Evolutionary conservation across 2,888 invertebrate species (phyloP).

Genomic region (Agrochola circellaris): DNA sequence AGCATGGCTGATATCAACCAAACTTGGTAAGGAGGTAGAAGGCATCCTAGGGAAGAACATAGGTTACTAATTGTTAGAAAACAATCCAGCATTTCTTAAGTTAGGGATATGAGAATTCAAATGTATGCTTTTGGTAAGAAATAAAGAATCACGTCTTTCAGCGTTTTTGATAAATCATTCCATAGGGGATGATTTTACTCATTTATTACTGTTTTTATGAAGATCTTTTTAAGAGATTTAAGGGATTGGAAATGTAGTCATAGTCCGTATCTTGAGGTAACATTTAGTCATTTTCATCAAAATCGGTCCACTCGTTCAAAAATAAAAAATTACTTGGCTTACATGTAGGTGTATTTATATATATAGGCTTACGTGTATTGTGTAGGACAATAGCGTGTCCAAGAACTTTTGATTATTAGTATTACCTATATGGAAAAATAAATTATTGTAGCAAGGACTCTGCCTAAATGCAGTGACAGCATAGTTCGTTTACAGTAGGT

Average conservation of each 20-base stretch:
- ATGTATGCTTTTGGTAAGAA: not conserved
- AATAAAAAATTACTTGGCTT: not conserved
- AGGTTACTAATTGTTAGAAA: not conserved
- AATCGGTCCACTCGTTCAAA: not conserved
- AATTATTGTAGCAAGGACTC: no score
- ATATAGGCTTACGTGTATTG: no score
- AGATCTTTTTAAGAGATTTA: not conserved
- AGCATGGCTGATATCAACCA: not conserved
- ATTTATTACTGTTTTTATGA: not conserved
- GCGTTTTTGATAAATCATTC: not conserved
- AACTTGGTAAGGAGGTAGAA: not conserved
- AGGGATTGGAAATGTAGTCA: not conserved
- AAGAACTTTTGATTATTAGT: no score
- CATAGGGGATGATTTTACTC: not conserved
- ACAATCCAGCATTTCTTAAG: no score
- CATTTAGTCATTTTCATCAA: not conserved
- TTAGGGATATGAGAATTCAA: not conserved
- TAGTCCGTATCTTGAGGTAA: not conserved
- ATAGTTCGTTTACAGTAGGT: no score
- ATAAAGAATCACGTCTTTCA: not conserved
- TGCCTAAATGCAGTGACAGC: no score
- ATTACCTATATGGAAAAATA: no score
- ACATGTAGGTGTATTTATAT: not conserved
- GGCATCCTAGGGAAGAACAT: not conserved
- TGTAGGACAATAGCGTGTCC: no score